phyloP scores from a whole-genome alignment of 1,140 invertebrate species.

The Callitettix versicolor region DNA sequence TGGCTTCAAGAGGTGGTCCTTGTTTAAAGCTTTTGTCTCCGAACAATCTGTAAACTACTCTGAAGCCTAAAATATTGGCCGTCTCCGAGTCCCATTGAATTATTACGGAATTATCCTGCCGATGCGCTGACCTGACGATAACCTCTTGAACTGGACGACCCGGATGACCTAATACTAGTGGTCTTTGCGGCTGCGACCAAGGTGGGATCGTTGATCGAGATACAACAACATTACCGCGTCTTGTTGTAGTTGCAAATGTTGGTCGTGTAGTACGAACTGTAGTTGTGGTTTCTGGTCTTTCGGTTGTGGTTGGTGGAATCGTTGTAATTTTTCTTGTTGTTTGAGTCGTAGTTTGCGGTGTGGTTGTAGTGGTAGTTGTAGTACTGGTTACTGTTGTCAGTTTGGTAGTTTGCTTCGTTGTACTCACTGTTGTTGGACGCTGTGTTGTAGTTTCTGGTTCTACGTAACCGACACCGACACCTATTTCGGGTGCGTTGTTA shows the following conservation, averaged over 20 bases:
- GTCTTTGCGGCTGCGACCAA: conserved; percentile 35
- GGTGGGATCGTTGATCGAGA: conserved; percentile 19
- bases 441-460: conserved; percentile 23
- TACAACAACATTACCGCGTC: conserved; percentile 19
- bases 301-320: conserved; percentile 26
- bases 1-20: conserved; percentile 74
- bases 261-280: conserved; percentile 24
- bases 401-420: no score
- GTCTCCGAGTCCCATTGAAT: conserved; percentile 85
- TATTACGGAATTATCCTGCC: conserved; percentile 77
- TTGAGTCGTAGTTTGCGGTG: background rate
- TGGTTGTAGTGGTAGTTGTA: conserved; percentile 8
- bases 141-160: conserved; percentile 46
- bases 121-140: conserved; percentile 69
- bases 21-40: conserved; percentile 83
- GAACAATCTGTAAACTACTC: conserved; percentile 81
- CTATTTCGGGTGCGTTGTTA: conserved; percentile 18
- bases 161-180: conserved; percentile 58
- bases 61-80: conserved; percentile 72
- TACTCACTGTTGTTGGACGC: conserved; percentile 14
- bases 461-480: conserved; percentile 26
- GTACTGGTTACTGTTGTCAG: conserved; percentile 23
- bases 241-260: conserved; percentile 31
- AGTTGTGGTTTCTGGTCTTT: conserved; percentile 27
- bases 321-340: conserved; percentile 21